phyloP scores from a whole-genome alignment of 64 coral and sea anemone species.

The Pocillopora damicornis region DNA sequence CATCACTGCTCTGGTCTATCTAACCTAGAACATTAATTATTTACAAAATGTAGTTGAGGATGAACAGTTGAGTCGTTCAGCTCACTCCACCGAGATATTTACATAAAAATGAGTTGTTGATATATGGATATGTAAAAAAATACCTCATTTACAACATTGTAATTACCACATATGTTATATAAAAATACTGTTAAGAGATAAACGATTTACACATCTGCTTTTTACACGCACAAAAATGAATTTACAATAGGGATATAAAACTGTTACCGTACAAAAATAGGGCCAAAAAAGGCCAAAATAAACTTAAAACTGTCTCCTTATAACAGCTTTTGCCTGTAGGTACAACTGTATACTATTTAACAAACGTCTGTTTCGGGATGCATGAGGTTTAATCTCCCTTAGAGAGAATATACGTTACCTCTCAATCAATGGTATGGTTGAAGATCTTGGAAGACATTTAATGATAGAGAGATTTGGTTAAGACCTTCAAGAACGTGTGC shows the following conservation, averaged over 20 bases:
- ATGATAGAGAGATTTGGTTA: neutral
- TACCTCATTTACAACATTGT: neutral
- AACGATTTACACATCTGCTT: neutral
- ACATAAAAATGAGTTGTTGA: neutral
- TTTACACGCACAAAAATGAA: neutral
- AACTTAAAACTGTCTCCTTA: neutral
- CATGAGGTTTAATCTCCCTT: neutral
- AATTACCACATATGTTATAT: neutral
- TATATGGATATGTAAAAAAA: neutral
- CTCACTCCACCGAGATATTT: neutral
- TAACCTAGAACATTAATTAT: no score
- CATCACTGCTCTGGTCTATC: no score
- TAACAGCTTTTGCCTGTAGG: no score
- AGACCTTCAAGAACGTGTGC: neutral
- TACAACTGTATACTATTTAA: neutral
- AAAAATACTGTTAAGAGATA: neutral
- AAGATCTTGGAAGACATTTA: neutral
- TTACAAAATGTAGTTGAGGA: no score
- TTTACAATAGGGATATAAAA: neutral
- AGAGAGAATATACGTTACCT: neutral
- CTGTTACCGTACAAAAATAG: neutral
- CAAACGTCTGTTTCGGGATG: neutral
- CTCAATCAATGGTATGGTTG: neutral
- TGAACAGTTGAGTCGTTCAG: neutral
- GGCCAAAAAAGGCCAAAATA: neutral